Conservation (phyloP, 2,888 invertebrate species). For the Melanargia galathea region DNA sequence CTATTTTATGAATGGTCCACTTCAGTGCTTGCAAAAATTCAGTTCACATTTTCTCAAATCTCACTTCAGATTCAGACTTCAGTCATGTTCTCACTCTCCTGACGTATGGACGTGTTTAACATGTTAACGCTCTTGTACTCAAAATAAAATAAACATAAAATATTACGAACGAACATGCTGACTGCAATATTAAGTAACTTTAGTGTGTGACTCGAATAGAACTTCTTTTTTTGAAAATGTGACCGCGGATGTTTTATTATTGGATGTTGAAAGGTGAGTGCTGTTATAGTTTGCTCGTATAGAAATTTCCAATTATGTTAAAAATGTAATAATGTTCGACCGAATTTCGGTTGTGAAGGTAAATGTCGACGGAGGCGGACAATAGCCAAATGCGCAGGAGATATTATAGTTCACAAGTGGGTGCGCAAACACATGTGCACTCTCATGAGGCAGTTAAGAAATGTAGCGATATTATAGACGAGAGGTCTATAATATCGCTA, state of each 20-base stretch:
- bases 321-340: no score
- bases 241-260: constrained; percentile 12
- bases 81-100: background rate
- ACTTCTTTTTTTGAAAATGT: constrained; percentile 10
- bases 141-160: background rate
- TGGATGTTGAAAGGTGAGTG: constrained; percentile 15
- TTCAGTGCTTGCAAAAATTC: constrained; percentile 12
- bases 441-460: no score
- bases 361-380: no score
- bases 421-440: no score
- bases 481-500: no score
- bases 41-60: background rate
- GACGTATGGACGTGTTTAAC: constrained; percentile 4
- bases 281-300: background rate
- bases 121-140: background rate
- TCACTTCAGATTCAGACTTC: background rate
- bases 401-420: no score
- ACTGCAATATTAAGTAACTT: constrained; percentile 9
- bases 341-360: no score
- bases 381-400: no score
- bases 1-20: background rate
- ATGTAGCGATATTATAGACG: no score
- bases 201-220: constrained; percentile 23
- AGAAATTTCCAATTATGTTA: constrained; percentile 2
- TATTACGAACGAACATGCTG: constrained; percentile 16